Conservation (phyloP, 2,888 invertebrate genomes). For the Autographa gamma region DNA sequence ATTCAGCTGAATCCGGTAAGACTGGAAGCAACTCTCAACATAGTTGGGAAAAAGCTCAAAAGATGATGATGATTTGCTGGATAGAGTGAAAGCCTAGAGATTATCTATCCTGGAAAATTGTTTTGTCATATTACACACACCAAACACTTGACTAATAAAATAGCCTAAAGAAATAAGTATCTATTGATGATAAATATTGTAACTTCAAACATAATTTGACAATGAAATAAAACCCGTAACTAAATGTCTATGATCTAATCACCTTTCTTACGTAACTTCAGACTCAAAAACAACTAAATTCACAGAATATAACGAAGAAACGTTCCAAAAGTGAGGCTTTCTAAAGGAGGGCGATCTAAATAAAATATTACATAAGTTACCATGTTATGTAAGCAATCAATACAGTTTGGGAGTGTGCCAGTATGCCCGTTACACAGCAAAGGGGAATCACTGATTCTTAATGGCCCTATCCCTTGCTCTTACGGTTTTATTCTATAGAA, state of each 20-base stretch:
- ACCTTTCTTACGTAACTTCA: background rate
- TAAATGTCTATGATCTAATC: background rate
- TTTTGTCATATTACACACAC: too few relatives aligned
- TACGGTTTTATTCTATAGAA: slow-evolving; percentile 16
- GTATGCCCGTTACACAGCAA: slow-evolving; percentile 29
- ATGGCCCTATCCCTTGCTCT: slow-evolving; percentile 18
- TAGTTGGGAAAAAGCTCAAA: too few relatives aligned
- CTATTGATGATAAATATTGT: background rate
- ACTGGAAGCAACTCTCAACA: too few relatives aligned
- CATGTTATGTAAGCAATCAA: slow-evolving; percentile 61
- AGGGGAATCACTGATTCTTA: slow-evolving; percentile 48
- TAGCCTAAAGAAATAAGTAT: too few relatives aligned
- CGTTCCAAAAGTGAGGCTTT: slow-evolving; percentile 8
- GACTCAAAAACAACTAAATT: background rate
- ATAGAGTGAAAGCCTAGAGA: too few relatives aligned
- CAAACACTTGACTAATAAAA: too few relatives aligned
- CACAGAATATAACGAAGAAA: background rate
- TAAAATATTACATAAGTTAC: slow-evolving; percentile 55
- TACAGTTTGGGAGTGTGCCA: slow-evolving; percentile 65
- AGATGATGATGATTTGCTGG: too few relatives aligned
- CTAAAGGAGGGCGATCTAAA: slow-evolving; percentile 33
- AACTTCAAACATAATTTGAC: background rate
- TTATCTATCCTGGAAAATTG: too few relatives aligned
- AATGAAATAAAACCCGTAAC: background rate
- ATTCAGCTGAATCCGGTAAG: too few relatives aligned